Base-by-base conservation (phyloP, 2,888 invertebrate genomes). In the Chloroclystis v-ata region DNA sequence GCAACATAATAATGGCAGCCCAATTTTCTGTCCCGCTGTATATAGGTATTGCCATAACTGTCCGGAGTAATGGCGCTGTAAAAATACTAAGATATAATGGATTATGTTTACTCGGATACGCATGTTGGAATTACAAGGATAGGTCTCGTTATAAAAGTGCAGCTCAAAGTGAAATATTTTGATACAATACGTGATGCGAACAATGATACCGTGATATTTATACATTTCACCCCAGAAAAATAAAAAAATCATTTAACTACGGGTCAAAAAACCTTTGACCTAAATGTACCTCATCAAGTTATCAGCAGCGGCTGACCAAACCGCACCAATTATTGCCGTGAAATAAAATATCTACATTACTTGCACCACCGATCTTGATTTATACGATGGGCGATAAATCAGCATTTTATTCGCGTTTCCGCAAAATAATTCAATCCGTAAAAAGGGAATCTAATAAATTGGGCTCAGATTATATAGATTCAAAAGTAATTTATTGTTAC, bases 341-440 rank as follows among this genome's bases (percentile, higher is more conserved):
- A 12, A 40, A 40, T 20, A 29, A 28, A 39, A 28, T 11, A 11
- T 10, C 11, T 4, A 28, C 16, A 39, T 13, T 12, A 10, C 13
- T 24, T 30, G 20, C 24, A 13, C 13, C 6, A 29, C 28, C 28
- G 28, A 29, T 30, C 40, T 30, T 40, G 40, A 40, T 30, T 40
- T 30, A 40, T 30, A 40, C 40, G 40, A 5, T 29, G 11, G 24
- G 14, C 32, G 41, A 26, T 41, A 41, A 41, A 41, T 41, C 32
- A 13, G 25, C 25, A 33, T 41, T 41, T 41, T 40, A 40, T 30
- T 14, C 26, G 25, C 25, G 24, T 5, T 26, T 25, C 41, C 41
- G 20, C 7, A 10, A 41, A 41, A 41, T 32, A 41, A 33, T 41
- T 41, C 41, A 41, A 33, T 41, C 32, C 14, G 14, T 14, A 33